Percentiles rank a stretch among this genome's conserved stretches.
Evolutionary conservation across 2,888 invertebrate genomes (phyloP).

Genomic region (Gari tellinella): DNA sequence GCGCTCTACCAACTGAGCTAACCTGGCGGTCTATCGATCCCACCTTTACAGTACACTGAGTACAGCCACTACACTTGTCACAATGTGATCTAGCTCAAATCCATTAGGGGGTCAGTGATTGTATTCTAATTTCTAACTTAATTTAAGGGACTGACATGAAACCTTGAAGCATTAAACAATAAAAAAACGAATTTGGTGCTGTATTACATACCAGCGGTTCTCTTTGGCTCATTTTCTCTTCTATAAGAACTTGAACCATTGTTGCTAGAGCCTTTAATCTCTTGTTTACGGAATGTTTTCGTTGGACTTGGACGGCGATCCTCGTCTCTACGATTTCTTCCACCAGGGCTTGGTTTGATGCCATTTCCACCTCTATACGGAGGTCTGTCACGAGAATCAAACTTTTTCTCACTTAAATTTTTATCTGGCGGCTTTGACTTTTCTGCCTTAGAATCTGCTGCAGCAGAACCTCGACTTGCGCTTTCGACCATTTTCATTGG

Average conservation of each 20-base stretch:
- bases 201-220: constrained; percentile 2
- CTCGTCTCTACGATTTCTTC: constrained; percentile 59
- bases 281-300: constrained; percentile 37
- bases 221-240: constrained; percentile 36
- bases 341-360: constrained; percentile 49
- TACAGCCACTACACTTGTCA: too few species aligned
- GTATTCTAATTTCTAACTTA: too few species aligned
- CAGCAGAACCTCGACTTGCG: constrained; percentile 30
- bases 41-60: too few species aligned
- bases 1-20: too few species aligned
- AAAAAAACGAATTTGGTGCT: neutral
- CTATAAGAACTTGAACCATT: constrained; percentile 32
- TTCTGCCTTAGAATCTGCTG: constrained; percentile 44
- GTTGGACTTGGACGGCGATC: constrained; percentile 60
- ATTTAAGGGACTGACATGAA: too few species aligned
- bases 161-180: too few species aligned
- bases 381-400: constrained; percentile 37
- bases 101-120: too few species aligned
- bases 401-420: constrained; percentile 39
- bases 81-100: too few species aligned
- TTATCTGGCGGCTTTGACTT: constrained; percentile 51
- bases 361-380: constrained; percentile 51
- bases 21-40: too few species aligned
- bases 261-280: constrained; percentile 21
- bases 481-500: constrained; percentile 61